phyloP scores from a whole-genome alignment of 2,888 invertebrate genomes.

The Drosophila austrosaltans region DNA sequence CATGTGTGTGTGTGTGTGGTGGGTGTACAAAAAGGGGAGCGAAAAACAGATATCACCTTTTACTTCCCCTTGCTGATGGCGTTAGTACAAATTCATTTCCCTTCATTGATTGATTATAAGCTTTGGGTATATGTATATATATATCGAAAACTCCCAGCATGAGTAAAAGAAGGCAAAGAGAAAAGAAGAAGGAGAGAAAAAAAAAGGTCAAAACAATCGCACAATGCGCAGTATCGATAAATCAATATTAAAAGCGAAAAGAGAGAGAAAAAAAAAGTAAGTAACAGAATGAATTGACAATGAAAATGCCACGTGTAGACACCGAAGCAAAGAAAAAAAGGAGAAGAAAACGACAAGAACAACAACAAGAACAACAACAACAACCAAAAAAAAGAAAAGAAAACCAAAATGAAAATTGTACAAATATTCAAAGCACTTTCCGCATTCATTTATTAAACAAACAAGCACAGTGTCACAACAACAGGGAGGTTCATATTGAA shows the following conservation, averaged over 20 bases:
- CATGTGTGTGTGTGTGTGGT: neutral
- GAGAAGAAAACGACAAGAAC: conserved; percentile 24
- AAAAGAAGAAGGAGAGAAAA: neutral
- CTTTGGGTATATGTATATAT: conserved; percentile 8
- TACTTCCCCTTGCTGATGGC: conserved; percentile 48
- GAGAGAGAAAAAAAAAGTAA: conserved; percentile 24
- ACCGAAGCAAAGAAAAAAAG: conserved; percentile 5
- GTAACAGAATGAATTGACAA: conserved; percentile 29
- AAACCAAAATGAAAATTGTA: conserved; percentile 52
- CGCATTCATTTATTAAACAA: conserved; percentile 58
- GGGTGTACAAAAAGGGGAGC: too few relatives aligned
- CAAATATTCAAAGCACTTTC: conserved; percentile 67
- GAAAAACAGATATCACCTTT: conserved; percentile 10
- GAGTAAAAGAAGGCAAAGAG: neutral
- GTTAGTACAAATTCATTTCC: conserved; percentile 67
- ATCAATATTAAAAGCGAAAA: conserved; percentile 59
- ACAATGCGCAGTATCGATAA: conserved; percentile 61
- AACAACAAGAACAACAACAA: conserved; percentile 15
- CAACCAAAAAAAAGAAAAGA: conserved; percentile 7
- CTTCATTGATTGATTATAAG: conserved; percentile 76
- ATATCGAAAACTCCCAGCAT: conserved; percentile 13
- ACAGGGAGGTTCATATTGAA: conserved; percentile 13
- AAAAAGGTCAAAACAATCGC: conserved; percentile 58
- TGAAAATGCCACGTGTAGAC: conserved; percentile 34
- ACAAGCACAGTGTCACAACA: conserved; percentile 33